These are phyloP conservation scores for Odontothrips loti DNA, from an alignment of 2,888 invertebrate species.

Conservation along the genomic window DNA sequence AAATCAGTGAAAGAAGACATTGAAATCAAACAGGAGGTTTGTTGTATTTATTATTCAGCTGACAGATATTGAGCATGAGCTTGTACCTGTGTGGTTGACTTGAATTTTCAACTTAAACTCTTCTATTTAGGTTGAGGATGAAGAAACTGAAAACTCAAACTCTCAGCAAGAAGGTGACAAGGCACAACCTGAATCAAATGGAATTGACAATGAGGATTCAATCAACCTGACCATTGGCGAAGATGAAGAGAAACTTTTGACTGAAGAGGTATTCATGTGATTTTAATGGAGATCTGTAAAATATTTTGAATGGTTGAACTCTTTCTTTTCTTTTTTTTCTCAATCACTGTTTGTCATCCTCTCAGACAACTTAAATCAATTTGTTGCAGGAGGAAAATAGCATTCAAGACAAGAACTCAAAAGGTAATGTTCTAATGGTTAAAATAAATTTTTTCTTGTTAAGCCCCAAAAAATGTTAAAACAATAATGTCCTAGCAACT, in stretches of 20 bases:
- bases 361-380: constrained; percentile 29
- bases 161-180: constrained; percentile 31
- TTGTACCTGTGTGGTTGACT: neutral
- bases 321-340: constrained; percentile 44
- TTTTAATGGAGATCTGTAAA: neutral
- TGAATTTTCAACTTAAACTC: neutral
- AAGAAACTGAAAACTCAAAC: constrained; percentile 31
- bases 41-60: too few species aligned
- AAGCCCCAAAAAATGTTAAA: neutral
- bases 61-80: too few species aligned
- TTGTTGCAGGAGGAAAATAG: constrained; percentile 56
- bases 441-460: neutral
- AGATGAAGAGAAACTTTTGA: constrained; percentile 70
- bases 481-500: too few species aligned
- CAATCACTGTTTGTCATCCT: neutral
- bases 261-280: constrained; percentile 62
- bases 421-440: constrained; percentile 41
- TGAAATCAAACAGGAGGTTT: constrained; percentile 39
- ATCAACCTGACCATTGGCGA: constrained; percentile 76
- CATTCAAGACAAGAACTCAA: constrained; percentile 55
- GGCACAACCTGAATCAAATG: constrained; percentile 49
- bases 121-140: neutral
- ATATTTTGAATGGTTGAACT: constrained; percentile 43
- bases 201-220: constrained; percentile 71
- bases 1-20: constrained; percentile 38